Evolutionary conservation across 2,888 invertebrate species (phyloP), one percentile per base, ranked within the genome.

Genomic region (Pherbina coryleti): DNA sequence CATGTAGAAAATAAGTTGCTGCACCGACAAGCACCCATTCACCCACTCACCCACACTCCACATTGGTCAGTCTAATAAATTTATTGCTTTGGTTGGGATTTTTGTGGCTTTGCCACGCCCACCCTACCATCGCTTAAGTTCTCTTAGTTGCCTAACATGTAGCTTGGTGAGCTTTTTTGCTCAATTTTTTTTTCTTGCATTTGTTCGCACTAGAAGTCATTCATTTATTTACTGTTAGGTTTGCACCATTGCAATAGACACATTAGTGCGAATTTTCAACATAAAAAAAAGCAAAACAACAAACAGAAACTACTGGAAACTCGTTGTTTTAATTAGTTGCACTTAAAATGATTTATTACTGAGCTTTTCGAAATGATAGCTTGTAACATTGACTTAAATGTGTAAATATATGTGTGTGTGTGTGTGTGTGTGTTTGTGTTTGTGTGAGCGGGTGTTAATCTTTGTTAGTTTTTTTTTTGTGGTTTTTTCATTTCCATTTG

Each of bases 361-460:
- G 34, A 70, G 55, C 31, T 51, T 22, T 28, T 25, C 14, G 1
- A 14, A 62, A 62, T 62, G 55, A 5, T 19, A 19, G 14, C 44
- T 44, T 44, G 44, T 44, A 44, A 14, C 44, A 11, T 44, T 44
- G 14, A 14, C 44, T 44, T 44, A 7, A 11, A 44, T 44, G 44
- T 37, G 8, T 37, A 5, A 4, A 4, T 22, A 34, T 44, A 19
- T 17, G 22, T 69, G 37, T 69, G 37, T 66, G 34, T 55, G 34
- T 49, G 14, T 60, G 60, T 49, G 72, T 62, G 75, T 60, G 53
- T 79, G 76, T n/a, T n/a, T n/a, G n/a, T n/a, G n/a, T n/a, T n/a
- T 73, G 75, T 78, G 78, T 79, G 72, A 78, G 79, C 74, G 78
- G 76, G 78, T 77, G n/a, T 17, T n/a, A 17, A 17, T 51, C 8